Percentiles rank a stretch among this genome's conserved stretches.
These are phyloP conservation scores for Sorex araneus DNA, from an alignment of 2,113 vertebrate species.

Conservation along the genomic window DNA sequence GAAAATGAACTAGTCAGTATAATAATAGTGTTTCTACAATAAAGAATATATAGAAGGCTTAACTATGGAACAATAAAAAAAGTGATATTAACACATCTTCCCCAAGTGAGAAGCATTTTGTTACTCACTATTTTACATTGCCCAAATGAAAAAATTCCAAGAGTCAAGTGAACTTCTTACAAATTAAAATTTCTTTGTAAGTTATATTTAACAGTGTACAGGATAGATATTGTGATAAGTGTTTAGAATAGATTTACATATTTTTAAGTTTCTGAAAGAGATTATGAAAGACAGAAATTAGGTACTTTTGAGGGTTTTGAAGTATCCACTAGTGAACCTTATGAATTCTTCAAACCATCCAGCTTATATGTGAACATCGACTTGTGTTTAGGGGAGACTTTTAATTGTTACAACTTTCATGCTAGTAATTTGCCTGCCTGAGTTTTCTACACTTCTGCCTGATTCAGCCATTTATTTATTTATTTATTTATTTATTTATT, in stretches of 20 bases:
- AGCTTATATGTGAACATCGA: too few species aligned
- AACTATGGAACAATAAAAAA: background rate
- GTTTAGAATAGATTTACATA: background rate
- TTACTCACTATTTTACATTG: slow-evolving; percentile 55
- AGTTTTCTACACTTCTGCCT: too few species aligned
- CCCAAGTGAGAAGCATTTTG: slow-evolving; percentile 38
- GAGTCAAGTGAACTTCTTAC: slow-evolving; percentile 22
- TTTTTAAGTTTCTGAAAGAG: too few species aligned
- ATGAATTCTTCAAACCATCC: too few species aligned
- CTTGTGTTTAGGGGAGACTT: too few species aligned
- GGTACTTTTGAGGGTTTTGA: too few species aligned
- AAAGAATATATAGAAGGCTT: slow-evolving; percentile 19
- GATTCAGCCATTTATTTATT: too few species aligned
- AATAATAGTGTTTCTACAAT: slow-evolving; percentile 39
- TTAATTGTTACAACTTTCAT: too few species aligned
- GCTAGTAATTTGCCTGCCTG: too few species aligned
- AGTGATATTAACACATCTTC: slow-evolving; percentile 41
- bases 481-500: too few species aligned
- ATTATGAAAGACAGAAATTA: too few species aligned
- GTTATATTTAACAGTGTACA: background rate
- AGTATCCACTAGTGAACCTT: too few species aligned
- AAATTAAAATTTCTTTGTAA: background rate
- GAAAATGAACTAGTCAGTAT: background rate
- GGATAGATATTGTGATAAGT: slow-evolving; percentile 20
- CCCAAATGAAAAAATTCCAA: background rate